These are phyloP conservation scores for Andrena chrysosceles DNA, from an alignment of 2,888 invertebrate species.

Conservation along the genomic window DNA sequence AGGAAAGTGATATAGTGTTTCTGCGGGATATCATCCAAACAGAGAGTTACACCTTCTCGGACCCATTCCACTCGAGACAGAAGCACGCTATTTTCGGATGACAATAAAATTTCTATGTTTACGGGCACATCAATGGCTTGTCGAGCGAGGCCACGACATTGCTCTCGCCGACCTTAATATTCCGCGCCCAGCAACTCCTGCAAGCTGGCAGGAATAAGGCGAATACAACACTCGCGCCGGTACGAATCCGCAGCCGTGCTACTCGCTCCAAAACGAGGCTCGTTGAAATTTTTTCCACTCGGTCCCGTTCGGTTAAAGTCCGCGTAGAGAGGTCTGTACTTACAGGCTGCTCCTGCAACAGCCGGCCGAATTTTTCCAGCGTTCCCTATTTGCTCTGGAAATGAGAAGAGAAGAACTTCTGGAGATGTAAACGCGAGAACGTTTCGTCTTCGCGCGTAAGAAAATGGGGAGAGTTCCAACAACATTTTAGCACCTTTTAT, in stretches of 20 bases:
- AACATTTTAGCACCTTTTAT: neutral
- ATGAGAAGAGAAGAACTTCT: neutral
- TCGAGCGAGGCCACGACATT: conserved; percentile 7
- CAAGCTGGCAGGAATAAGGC: conserved; percentile 1
- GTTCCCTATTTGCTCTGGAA: neutral
- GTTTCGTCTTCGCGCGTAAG: neutral
- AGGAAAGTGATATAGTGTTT: conserved; percentile 48
- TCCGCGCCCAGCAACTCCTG: neutral
- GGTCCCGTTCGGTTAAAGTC: neutral
- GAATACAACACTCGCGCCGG: neutral
- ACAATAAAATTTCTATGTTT: conserved; percentile 52
- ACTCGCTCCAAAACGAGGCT: neutral
- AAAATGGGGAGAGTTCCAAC: conserved; percentile 1
- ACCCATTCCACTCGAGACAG: conserved; percentile 21
- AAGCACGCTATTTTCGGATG: conserved; percentile 44
- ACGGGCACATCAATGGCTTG: conserved; percentile 32
- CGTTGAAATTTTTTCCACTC: neutral
- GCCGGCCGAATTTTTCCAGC: neutral
- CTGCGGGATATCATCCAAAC: conserved; percentile 10
- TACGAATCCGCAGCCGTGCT: neutral
- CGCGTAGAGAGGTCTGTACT: neutral
- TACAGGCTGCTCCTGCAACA: neutral
- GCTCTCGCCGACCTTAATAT: conserved; percentile 45
- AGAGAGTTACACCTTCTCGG: conserved; percentile 7
- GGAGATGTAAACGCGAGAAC: neutral